Base-by-base conservation (phyloP, 2,113 vertebrate genomes). In the Cyphomyrus discorhynchus region DNA sequence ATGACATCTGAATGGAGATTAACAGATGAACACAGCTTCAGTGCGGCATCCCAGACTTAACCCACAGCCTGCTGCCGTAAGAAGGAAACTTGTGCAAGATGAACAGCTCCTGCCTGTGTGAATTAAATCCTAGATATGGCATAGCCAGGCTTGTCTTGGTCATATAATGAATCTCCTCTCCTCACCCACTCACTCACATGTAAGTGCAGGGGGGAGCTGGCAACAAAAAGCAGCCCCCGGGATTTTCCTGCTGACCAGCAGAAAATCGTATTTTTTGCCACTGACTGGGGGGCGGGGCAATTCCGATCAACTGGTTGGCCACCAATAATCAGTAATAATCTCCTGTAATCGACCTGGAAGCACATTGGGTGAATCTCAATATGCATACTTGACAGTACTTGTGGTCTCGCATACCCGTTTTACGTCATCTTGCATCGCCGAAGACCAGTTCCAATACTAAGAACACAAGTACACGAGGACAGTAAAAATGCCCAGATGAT, bases 1-100 rank as follows among this genome's bases (percentile, higher is more conserved):
- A 45, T 70, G 56, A 56, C 50, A 47, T 62, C 53, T 88, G 87
- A 88, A 46, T 62, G 53, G 70, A 52, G 27, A 89, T 80, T 80
- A 50, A 19, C 13, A 46, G 42, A 80, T 11, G 19, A 47, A 66
- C 66, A 10, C 3, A n/a, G 46, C 27, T 52, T 82, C 42, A 82
- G 39, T 15, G 77, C 0, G 77, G 35, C 39, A 19, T 82, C 11
- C 31, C 13, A 88, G n/a, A 27, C 24, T 39, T 45, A 52, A 82
- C 88, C 49, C 88, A 27, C 42, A 46, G 87, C 42, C 47, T 53
- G 27, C 88, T 39, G 46, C 45, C 17, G 1, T 39, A 53, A 49
- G 88, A 80, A 87, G 84, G 11, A 13, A 86, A 49, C 11, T 27
- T 1, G 49, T 58, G 46, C 66, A 74, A 66, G 42, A 42, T 3